Conservation (phyloP, 2,797 vertebrate species). For the Crax fasciolata region DNA sequence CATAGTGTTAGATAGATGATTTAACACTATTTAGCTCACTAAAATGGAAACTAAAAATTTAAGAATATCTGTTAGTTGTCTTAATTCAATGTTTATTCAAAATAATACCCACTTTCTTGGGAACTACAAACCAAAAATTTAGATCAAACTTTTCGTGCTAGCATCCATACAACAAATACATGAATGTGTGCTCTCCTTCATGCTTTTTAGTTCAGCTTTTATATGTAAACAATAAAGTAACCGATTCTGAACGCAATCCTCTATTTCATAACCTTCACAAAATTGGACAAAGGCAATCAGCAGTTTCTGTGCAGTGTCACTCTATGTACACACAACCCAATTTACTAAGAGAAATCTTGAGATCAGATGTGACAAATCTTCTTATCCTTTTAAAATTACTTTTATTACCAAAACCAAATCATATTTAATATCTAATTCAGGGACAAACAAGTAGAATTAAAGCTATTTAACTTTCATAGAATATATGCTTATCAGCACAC, state of each 20-base stretch:
- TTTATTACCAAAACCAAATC: background rate
- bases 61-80: background rate
- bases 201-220: background rate
- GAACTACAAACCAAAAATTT: background rate
- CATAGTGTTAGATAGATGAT: background rate
- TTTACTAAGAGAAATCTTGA: background rate
- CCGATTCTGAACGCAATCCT: rapidly evolving
- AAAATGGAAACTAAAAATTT: background rate
- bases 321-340: rapidly evolving
- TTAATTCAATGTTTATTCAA: background rate
- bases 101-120: background rate
- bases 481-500: background rate
- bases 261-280: background rate
- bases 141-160: background rate
- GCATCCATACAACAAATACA: background rate
- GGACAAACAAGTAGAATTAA: background rate
- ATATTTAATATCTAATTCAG: background rate
- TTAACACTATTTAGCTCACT: background rate
- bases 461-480: background rate
- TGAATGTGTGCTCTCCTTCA: rapidly evolving
- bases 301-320: background rate
- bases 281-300: background rate
- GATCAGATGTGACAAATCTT: background rate
- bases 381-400: background rate
- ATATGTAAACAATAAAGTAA: background rate